These are phyloP conservation scores for Cercocebus atys DNA, from an alignment of 2,113 vertebrate genomes.

Conservation along the genomic window DNA sequence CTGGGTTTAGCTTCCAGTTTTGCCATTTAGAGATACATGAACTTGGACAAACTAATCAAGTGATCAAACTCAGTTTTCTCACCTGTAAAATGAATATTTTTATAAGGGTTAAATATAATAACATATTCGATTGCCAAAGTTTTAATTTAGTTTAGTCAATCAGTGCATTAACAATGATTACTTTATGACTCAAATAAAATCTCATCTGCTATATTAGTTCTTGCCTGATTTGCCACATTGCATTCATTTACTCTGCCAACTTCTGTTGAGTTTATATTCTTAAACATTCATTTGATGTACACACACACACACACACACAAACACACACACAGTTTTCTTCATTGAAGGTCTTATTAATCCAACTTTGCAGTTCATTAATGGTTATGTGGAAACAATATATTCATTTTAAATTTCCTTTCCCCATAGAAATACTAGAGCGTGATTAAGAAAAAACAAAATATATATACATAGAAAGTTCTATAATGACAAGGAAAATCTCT, in stretches of 20 bases:
- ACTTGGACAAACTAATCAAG: background rate
- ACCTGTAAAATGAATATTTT: background rate
- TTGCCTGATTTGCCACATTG: background rate
- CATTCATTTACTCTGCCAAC: background rate
- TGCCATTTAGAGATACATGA: background rate
- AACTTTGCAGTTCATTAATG: background rate
- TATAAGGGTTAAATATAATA: background rate
- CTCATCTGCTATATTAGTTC: background rate
- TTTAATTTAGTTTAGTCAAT: background rate
- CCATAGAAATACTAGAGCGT: background rate
- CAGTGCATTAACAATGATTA: background rate
- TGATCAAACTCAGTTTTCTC: background rate
- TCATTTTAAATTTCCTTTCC: background rate
- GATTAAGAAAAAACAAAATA: background rate
- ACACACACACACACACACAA: background rate
- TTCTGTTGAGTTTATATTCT: background rate
- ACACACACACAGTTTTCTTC: background rate
- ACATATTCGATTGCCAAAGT: background rate
- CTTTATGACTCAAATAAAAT: background rate
- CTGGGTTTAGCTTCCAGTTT: background rate
- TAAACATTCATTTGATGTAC: background rate
- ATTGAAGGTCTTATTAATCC: background rate
- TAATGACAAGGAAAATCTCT: background rate
- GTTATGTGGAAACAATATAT: background rate
- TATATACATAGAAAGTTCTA: background rate